Evolutionary conservation across 2,888 invertebrate species (phyloP).

Genomic region (Automeris io): DNA sequence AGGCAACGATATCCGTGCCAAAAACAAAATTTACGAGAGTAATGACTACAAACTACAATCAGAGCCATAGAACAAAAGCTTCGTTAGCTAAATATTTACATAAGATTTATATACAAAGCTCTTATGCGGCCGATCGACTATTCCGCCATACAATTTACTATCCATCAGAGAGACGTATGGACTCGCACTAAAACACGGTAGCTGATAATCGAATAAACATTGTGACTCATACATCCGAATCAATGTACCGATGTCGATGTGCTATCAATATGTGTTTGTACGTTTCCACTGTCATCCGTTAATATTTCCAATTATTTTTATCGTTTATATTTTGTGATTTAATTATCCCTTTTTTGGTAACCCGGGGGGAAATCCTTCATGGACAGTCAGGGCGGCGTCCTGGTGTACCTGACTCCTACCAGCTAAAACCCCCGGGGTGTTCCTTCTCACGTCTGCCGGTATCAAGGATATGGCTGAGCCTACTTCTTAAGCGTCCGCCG

Average conservation of each 20-base stretch:
- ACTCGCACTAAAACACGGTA: constrained; percentile 36
- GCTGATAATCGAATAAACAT: constrained; percentile 56
- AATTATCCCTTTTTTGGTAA: too few species aligned
- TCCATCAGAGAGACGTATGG: constrained; percentile 34
- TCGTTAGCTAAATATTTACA: constrained; percentile 4
- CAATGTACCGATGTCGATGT: constrained; percentile 24
- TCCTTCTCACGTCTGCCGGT: too few species aligned
- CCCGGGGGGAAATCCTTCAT: too few species aligned
- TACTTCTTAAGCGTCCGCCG: too few species aligned
- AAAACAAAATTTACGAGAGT: background rate
- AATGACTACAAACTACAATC: background rate
- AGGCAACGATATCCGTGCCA: background rate
- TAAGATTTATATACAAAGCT: background rate
- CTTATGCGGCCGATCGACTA: constrained; percentile 1
- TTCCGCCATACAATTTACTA: constrained; percentile 21
- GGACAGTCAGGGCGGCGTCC: too few species aligned
- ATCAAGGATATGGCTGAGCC: too few species aligned
- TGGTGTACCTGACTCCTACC: too few species aligned
- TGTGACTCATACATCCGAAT: constrained; percentile 46
- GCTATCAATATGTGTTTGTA: constrained; percentile 18
- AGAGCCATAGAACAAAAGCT: constrained; percentile 1
- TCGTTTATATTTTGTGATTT: too few species aligned
- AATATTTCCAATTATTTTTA: background rate
- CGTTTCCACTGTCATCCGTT: constrained; percentile 20
- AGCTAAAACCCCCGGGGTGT: too few species aligned